Percentiles rank a stretch among this genome's conserved stretches.
These are phyloP conservation scores for Otus sunia DNA, from an alignment of 2,113 vertebrate genomes.

Conservation along the genomic window DNA sequence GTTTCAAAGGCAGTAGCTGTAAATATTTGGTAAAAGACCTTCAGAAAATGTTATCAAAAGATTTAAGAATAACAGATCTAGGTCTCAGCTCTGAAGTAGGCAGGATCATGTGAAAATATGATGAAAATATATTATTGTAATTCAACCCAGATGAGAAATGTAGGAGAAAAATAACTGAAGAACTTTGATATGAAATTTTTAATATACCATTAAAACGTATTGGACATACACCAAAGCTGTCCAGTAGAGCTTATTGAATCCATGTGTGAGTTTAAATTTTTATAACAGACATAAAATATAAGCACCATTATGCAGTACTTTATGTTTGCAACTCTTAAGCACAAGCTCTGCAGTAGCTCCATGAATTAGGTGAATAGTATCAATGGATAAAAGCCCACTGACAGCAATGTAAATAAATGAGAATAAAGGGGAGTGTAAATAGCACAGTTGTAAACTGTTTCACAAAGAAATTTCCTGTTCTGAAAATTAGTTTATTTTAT, in stretches of 20 bases:
- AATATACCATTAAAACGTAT: neutral
- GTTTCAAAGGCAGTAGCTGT: neutral
- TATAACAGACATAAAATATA: slow-evolving; percentile 7
- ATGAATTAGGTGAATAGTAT: neutral
- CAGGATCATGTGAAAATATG: neutral
- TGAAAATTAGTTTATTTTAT: neutral
- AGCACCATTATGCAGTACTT: neutral
- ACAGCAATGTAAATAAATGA: neutral
- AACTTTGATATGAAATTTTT: neutral
- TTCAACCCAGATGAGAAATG: neutral
- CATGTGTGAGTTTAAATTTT: slow-evolving; percentile 22
- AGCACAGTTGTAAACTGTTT: neutral
- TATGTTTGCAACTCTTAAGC: neutral
- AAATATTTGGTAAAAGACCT: neutral
- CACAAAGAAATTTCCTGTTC: neutral
- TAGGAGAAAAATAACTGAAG: neutral
- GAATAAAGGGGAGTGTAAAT: neutral
- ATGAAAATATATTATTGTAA: neutral
- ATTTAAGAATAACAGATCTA: neutral
- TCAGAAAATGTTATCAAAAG: neutral
- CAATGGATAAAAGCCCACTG: neutral
- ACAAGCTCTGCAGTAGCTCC: neutral
- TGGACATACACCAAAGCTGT: neutral
- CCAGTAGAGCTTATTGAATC: neutral
- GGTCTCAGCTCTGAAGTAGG: neutral